Evolutionary conservation across 2,797 vertebrate species (phyloP).

Genomic region (Jordanella pulchra): DNA sequence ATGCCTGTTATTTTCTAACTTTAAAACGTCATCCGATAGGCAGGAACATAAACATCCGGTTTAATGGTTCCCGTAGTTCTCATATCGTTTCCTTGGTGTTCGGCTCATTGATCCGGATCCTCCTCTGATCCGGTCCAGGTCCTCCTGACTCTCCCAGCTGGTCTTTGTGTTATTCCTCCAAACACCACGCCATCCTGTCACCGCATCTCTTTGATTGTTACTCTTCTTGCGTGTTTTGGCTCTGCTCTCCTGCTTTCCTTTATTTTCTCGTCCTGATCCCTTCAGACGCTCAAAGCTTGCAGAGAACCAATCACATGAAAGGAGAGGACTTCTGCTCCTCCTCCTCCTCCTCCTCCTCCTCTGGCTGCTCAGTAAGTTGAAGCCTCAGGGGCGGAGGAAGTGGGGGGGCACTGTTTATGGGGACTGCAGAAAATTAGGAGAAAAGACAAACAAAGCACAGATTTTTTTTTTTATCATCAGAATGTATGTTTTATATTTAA

Average conservation of each 20-base stretch:
- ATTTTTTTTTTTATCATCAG: too few relatives aligned
- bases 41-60: constrained; percentile 39
- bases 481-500: too few relatives aligned
- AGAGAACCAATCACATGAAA: constrained; percentile 57
- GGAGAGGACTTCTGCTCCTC: too few relatives aligned
- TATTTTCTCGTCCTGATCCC: constrained; percentile 30
- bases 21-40: constrained; percentile 32
- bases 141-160: constrained; percentile 24
- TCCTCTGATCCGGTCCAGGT: constrained; percentile 50
- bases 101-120: constrained; percentile 38
- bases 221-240: constrained; percentile 40
- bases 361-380: constrained; percentile 6
- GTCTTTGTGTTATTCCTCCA: constrained; percentile 49
- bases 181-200: not conserved
- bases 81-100: constrained; percentile 21
- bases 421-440: too few relatives aligned
- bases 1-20: not conserved
- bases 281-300: constrained; percentile 42
- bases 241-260: constrained; percentile 27
- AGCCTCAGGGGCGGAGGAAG: not conserved
- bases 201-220: not conserved
- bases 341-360: constrained; percentile 13
- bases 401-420: not conserved
- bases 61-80: constrained; percentile 12
- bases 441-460: too few relatives aligned